These are phyloP conservation scores for Scaptomyza montana DNA, from an alignment of 1,140 invertebrate genomes.

Conservation along the genomic window DNA sequence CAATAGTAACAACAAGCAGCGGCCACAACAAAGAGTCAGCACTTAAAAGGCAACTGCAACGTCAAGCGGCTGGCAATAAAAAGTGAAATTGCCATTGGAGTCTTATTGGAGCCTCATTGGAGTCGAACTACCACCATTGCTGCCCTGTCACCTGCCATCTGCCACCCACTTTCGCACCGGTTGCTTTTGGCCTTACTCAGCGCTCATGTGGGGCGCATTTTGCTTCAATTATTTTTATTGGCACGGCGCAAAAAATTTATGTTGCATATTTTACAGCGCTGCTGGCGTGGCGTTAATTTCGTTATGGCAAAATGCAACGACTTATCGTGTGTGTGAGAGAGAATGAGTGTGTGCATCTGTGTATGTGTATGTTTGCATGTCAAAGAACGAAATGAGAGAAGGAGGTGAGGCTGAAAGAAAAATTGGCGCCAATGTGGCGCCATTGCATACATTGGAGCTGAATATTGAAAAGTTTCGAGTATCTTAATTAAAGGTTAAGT, in stretches of 20 bases:
- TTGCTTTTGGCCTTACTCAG: constrained; percentile 2
- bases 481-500: constrained; percentile 81
- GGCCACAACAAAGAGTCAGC: constrained; percentile 65
- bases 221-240: constrained; percentile 81
- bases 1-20: constrained; percentile 42
- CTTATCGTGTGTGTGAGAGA: constrained; percentile 52
- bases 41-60: constrained; percentile 66
- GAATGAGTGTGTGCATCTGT: not conserved
- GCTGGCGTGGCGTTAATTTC: constrained; percentile 72
- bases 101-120: constrained; percentile 42
- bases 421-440: constrained; percentile 62
- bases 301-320: constrained; percentile 75
- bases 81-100: constrained; percentile 72
- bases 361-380: not conserved
- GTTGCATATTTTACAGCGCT: constrained; percentile 74
- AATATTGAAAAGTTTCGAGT: constrained; percentile 80
- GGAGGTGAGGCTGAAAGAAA: constrained; percentile 35
- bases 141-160: not conserved
- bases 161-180: not conserved
- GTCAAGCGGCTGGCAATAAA: constrained; percentile 54
- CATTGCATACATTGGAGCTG: constrained; percentile 64
- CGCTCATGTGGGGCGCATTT: constrained; percentile 31
- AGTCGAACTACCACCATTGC: constrained; percentile 14
- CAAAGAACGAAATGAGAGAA: not conserved
- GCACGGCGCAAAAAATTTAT: constrained; percentile 74